Evolutionary conservation across 2,888 invertebrate genomes (phyloP), one percentile per base, ranked within the genome.

Genomic region (Protophormia terraenovae): DNA sequence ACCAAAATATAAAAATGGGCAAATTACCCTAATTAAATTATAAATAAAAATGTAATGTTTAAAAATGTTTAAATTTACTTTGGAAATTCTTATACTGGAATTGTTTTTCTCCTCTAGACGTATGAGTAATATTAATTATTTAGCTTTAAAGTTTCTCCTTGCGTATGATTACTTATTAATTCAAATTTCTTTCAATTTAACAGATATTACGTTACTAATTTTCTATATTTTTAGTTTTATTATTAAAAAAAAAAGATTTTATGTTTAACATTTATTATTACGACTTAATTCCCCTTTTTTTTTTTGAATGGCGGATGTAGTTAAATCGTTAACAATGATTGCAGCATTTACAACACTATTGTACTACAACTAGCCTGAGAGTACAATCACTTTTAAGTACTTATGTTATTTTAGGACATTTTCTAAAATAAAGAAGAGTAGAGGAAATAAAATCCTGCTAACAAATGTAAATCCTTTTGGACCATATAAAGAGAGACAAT

Each of bases 401-500:
- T 79, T 64, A 29, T 1, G 47, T 38, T 29, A 41, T 64, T 71
- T 1, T 7, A 50, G 24, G 38, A 2, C 35, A 41, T 41, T 4
- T 41, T 27, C 29, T 24, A 45, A 45, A 14, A 38, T 53, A 69
- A 45, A 14, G 0, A 8, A 64, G 2, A n/a, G 6, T 0, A 22
- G 24, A 19, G 41, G 66, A 47, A 69, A n/a, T 8, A 45, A 55
- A 55, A 60, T 76, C 64, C 62, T 50, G 60, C 76, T 53, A 72
- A 67, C 71, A 81, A 84, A 78, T 79, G 64, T 75, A 64, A 82
- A 82, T 82, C 85, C 79, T 81, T 81, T 72, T 81, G 77, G 58
- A 16, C 81, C 76, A 80, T 29, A 58, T 55, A 69, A n/a, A n/a
- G n/a, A n/a, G n/a, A n/a, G 69, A 82, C 84, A 75, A 84, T 62